Base-by-base conservation (phyloP, 2,113 vertebrate species). In the Epinephelus fuscoguttatus region DNA sequence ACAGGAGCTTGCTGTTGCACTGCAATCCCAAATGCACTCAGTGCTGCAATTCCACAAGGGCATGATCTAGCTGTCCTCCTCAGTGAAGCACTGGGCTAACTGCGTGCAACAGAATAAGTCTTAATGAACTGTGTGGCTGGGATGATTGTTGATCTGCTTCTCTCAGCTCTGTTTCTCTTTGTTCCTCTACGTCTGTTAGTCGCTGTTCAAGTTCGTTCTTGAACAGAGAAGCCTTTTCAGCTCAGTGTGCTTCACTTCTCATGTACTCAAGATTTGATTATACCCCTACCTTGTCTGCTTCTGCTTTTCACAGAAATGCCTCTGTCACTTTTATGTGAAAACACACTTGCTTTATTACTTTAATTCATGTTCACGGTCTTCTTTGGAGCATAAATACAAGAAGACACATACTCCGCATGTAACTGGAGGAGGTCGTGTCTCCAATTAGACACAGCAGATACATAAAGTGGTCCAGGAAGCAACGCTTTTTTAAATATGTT, bases 1-100 rank as follows among this genome's bases (percentile, higher is more conserved):
- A 88, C 89, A 89, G 82, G 66, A 84, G 75, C 87, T 87, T 87
- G 88, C 75, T 82, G 80, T 90, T 88, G 74, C 50, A 33, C 82
- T 70, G 80, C 80, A 73, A 53, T 87, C 87, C 86, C 89, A 81
- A 85, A 82, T 88, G 80, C 63, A 89, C 84, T 85, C 71, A 60
- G 45, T 57, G 55, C 67, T 89, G 75, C 62, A 63, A 13, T 85
- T 80, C 72, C 81, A 82, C 80, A 78, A 69, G 77, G 84, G 78
- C 85, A 79, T 59, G 85, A 81, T 72, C 45, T 33, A 81, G 72
- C 85, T 87, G 85, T 87, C 89, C 81, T 37, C 56, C 69, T 82
- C 81, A 70, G 82, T 92, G 56, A 89, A 86, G 17, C 3, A 25
- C 50, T 76, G 23, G n/a, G 30, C 40, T 70, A 72, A 82, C 75